Evolutionary conservation across 2,797 vertebrate genomes (phyloP), one percentile per base, ranked within the genome.

Genomic region (Pangasius djambal): DNA sequence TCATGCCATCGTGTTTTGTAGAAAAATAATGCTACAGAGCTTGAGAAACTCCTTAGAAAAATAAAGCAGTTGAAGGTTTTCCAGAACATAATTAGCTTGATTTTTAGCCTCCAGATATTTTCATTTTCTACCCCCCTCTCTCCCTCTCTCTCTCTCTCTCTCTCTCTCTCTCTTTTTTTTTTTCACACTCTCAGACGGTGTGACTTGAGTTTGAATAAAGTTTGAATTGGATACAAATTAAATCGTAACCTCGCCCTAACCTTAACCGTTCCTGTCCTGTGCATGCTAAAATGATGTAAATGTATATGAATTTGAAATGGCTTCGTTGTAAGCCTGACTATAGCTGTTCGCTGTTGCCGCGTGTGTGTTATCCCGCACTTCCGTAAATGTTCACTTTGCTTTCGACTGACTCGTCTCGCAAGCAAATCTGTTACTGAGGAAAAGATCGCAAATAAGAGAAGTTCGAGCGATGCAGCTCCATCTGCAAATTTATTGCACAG

Each of bases 351-450:
- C 57, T 57, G 50, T 12, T 12, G 28, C 6, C 9, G 5, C 31
- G 55, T 40, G 78, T 40, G 78, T 59, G 31, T 81, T n/a, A 55
- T 16, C 9, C 20, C 12, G 6, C 37, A 65, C 25, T 28, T 16
- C 37, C n/a, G 81, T 40, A 65, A 65, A 34, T 22, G 6, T 3
- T 65, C 18, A 20, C 78, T 81, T 22, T 22, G 31, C n/a, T 79
- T 57, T 31, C 18, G n/a, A 34, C 78, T 10, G 31, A 61, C 77
- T 55, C 90, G 22, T 83, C 91, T 90, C 87, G 48, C 92, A 95
- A 95, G 94, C 95, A 94, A 91, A 94, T 93, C 94, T 91, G 92
- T 93, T 96, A 96, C 95, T 95, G 95, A 95, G 95, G 92, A 92
- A 94, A 94, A 93, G 87, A 93, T 89, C 93, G 91, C 92, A 93